phyloP scores from a whole-genome alignment of 2,797 vertebrate species.

The Spheniscus humboldti region DNA sequence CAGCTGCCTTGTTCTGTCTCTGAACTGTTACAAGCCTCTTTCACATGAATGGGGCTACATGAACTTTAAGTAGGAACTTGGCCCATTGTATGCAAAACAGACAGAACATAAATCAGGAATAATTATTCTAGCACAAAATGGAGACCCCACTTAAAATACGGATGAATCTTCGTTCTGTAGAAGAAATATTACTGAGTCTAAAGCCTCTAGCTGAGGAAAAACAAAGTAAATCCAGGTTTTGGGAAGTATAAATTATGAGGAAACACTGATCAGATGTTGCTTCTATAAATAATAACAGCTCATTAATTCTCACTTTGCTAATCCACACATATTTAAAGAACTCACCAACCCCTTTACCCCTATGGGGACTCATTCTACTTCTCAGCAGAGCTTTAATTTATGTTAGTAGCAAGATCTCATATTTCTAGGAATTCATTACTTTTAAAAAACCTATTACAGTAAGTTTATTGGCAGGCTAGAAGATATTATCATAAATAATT shows the following conservation, averaged over 20 bases:
- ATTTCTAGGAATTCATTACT: constrained; percentile 44
- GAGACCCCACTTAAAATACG: constrained; percentile 13
- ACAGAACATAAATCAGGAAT: background rate
- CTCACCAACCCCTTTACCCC: background rate
- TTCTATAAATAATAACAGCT: constrained; percentile 64
- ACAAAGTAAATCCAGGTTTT: background rate
- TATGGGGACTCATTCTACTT: constrained; percentile 10
- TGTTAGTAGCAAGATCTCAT: constrained; percentile 18
- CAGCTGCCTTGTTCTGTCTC: background rate
- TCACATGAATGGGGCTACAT: background rate
- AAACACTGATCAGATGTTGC: constrained; percentile 38
- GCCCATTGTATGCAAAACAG: background rate
- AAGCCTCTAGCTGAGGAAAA: constrained; percentile 14
- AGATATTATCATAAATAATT: constrained; percentile 53
- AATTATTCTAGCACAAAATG: constrained; percentile 11
- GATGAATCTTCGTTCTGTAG: background rate
- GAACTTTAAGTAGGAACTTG: constrained; percentile 4
- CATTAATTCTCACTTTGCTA: constrained; percentile 52
- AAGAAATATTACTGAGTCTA: constrained; percentile 8
- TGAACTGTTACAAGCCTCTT: background rate
- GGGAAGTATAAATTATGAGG: constrained; percentile 6
- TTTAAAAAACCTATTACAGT: constrained; percentile 5
- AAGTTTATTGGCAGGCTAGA: constrained; percentile 32
- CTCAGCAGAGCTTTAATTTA: constrained; percentile 41
- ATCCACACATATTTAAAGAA: constrained; percentile 27